Conservation (phyloP, 2,888 invertebrate genomes). For the Polia nebulosa region DNA sequence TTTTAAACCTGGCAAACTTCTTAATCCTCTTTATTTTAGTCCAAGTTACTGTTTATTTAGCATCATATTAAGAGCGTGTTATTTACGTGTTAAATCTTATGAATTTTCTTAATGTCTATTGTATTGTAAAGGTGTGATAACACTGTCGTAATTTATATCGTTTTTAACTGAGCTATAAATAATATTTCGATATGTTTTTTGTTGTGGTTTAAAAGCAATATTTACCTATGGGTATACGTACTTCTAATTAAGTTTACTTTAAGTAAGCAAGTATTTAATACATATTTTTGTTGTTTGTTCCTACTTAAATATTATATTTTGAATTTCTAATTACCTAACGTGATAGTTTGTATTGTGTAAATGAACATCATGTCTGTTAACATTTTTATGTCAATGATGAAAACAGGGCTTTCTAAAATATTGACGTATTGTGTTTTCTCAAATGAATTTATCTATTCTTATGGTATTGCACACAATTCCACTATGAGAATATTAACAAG, state of each 20-base stretch:
- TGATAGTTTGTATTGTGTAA: constrained; percentile 11
- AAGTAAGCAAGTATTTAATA: constrained; percentile 5
- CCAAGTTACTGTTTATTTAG: constrained; percentile 28
- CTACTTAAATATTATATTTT: neutral
- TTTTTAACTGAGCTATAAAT: constrained; percentile 19
- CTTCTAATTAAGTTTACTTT: neutral
- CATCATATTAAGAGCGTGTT: constrained; percentile 29
- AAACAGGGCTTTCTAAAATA: constrained; percentile 52
- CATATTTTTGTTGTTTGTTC: neutral
- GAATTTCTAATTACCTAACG: constrained; percentile 5
- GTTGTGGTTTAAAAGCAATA: constrained; percentile 29
- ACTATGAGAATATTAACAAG: neutral
- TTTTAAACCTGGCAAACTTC: neutral
- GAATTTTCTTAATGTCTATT: constrained; percentile 66
- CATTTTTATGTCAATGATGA: constrained; percentile 42
- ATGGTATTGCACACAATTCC: constrained; percentile 14
- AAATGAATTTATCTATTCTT: neutral
- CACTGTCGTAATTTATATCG: constrained; percentile 1
- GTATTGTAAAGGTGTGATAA: constrained; percentile 27
- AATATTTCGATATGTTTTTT: neutral
- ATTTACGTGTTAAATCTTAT: constrained; percentile 62
- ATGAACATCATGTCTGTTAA: constrained; percentile 31
- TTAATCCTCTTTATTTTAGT: neutral
- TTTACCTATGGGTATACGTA: constrained; percentile 11
- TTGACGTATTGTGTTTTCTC: neutral